Evolutionary conservation across 2,113 vertebrate genomes (phyloP), one percentile per base, ranked within the genome.

Genomic region (Rhinolophus ferrumequinum): DNA sequence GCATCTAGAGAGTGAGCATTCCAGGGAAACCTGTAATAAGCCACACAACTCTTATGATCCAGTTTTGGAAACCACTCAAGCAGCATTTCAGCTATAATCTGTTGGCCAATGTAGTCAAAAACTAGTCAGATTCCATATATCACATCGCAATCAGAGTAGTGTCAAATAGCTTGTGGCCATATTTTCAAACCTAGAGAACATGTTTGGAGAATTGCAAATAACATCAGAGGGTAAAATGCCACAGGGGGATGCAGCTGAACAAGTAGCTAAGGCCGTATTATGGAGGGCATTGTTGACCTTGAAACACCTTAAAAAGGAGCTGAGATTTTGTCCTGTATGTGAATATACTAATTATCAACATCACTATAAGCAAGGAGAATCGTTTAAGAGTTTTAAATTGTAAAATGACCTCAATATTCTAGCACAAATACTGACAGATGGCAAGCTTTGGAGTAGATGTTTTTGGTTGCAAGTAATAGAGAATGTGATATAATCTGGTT

Each of bases 401-500:
- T 66, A 67, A 58, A 82, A 94, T 66, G 38, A 87, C 16, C 47
- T 84, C 21, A 77, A 95, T 50, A 33, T 81, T 88, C 79, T 93
- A 93, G 30, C 38, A 66, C 28, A 94, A 84, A 58, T 38, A 35
- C 26, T 80, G 30, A 47, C 62, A 88, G 54, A 66, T 13, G 19
- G 30, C 11, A 79, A 58, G 24, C 44, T 94, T 83, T 56, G 60
- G 52, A 52, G 30, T 62, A 70, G 62, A 41, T 83, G 22, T 88
- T 38, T 92, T 64, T 64, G 21, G 38, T 64, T 92, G 24, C 54
- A 67, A 94, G 19, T 84, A 41, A 83, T 72, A 92, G 41, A 85
- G 95, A 84, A 79, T 88, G 28, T 26, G 84, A 60, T 80, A 92
- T 47, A 56, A 80, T 72, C 80, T 79, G 30, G 15, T 56, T 64